Percentiles rank a stretch among this genome's conserved stretches.
Conservation (phyloP, 2,888 invertebrate genomes). For the Liodrosophila aerea region DNA sequence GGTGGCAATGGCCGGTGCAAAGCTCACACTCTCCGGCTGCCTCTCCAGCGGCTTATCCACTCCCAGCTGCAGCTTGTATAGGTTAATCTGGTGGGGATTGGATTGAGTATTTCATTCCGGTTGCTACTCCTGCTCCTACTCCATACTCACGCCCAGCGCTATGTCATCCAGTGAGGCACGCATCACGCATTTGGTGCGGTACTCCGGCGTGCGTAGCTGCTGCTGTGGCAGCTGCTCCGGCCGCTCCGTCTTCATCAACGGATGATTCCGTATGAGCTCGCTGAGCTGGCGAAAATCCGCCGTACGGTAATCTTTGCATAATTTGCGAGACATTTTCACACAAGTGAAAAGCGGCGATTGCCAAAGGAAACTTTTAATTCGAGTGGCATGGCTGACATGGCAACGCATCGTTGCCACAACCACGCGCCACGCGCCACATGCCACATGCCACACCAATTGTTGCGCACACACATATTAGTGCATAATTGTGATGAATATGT, state of each 20-base stretch:
- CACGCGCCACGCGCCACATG: conserved; percentile 27
- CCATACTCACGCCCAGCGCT: conserved; percentile 60
- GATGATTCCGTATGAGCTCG: conserved; percentile 52
- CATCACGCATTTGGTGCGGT: conserved; percentile 68
- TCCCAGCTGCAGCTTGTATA: conserved; percentile 55
- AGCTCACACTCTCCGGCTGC: conserved; percentile 9
- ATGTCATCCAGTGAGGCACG: conserved; percentile 67
- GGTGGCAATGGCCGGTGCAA: conserved; percentile 8
- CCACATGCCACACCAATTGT: conserved; percentile 34
- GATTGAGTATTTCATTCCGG: too few species aligned
- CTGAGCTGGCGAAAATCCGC: conserved; percentile 63
- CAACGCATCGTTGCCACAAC: conserved; percentile 60
- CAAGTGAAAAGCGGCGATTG: too few species aligned
- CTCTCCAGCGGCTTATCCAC: conserved; percentile 7
- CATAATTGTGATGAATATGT: conserved; percentile 42
- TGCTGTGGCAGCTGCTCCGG: conserved; percentile 41
- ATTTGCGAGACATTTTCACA: conserved; percentile 42
- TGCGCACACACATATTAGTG: conserved; percentile 62
- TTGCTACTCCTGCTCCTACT: too few species aligned
- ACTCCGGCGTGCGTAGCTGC: conserved; percentile 59
- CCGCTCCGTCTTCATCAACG: conserved; percentile 47
- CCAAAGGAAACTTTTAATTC: not conserved
- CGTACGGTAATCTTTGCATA: conserved; percentile 58
- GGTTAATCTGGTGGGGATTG: conserved; percentile 44
- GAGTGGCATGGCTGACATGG: conserved; percentile 39